Percentiles rank a stretch among this genome's conserved stretches.
These are phyloP conservation scores for Ylistrum balloti DNA, from an alignment of 1,140 invertebrate species.

Conservation along the genomic window DNA sequence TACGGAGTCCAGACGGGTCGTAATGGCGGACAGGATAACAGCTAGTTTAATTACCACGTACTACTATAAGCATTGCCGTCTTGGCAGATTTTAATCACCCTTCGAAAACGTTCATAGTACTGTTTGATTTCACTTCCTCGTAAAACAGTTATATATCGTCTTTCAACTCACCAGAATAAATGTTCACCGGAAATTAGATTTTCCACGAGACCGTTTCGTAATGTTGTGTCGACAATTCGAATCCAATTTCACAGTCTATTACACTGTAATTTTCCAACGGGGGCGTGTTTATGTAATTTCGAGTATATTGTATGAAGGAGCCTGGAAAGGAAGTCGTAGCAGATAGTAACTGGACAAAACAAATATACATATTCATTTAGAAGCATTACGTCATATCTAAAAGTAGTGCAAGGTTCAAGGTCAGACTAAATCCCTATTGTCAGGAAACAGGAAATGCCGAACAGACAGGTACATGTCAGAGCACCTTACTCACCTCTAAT, in stretches of 20 bases:
- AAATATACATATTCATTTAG: no score
- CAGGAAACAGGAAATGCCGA: no score
- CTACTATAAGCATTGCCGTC: background rate
- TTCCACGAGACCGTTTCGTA: background rate
- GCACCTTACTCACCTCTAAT: no score
- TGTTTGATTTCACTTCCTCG: background rate
- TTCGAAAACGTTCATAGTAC: background rate
- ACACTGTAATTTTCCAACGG: background rate
- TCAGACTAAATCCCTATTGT: no score
- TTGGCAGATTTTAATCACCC: background rate
- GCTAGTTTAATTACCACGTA: background rate
- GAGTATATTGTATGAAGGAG: background rate
- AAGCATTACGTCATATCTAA: no score
- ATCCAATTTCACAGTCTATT: background rate
- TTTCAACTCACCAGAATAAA: background rate
- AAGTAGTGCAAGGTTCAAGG: no score
- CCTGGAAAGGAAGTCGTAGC: no score
- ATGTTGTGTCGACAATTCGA: background rate
- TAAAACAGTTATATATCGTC: background rate
- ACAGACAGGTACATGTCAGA: no score
- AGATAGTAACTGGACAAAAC: no score
- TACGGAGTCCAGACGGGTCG: background rate
- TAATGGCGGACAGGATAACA: background rate
- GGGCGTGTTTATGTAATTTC: background rate
- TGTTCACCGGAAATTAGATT: background rate